Evolutionary conservation across 2,888 invertebrate species (phyloP).

Genomic region (Cantharis lateralis): DNA sequence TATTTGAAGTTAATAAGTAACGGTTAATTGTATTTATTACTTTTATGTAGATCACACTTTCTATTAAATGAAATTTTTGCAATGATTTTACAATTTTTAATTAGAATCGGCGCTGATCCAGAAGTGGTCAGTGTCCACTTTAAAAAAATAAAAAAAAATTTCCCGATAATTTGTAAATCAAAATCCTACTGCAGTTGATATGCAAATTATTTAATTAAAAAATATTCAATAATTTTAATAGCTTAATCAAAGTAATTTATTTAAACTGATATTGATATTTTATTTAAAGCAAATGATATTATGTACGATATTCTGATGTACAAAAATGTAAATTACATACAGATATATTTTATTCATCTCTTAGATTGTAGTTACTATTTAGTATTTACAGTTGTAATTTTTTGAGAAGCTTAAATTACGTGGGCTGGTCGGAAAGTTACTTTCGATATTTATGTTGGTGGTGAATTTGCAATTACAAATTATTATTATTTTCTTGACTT

Average conservation of each 20-base stretch:
- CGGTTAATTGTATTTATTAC: neutral
- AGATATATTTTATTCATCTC: neutral
- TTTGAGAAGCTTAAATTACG: neutral
- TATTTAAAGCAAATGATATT: neutral
- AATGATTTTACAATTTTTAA: neutral
- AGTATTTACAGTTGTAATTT: neutral
- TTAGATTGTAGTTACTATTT: neutral
- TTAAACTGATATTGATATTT: neutral
- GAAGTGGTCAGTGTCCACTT: too few relatives aligned
- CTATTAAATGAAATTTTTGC: neutral
- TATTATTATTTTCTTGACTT: neutral
- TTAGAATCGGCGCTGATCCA: neutral
- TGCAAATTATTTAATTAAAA: neutral
- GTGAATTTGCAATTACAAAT: neutral
- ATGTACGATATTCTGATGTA: neutral
- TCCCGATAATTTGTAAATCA: neutral
- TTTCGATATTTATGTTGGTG: neutral
- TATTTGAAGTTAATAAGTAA: neutral
- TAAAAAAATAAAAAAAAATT: too few relatives aligned
- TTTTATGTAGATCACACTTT: neutral
- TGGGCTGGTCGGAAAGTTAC: neutral
- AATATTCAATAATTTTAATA: neutral
- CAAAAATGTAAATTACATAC: neutral
- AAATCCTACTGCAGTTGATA: neutral
- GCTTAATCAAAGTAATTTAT: neutral